Conservation (phyloP, 2,888 invertebrate genomes). For the Zygogramma bicolorata region DNA sequence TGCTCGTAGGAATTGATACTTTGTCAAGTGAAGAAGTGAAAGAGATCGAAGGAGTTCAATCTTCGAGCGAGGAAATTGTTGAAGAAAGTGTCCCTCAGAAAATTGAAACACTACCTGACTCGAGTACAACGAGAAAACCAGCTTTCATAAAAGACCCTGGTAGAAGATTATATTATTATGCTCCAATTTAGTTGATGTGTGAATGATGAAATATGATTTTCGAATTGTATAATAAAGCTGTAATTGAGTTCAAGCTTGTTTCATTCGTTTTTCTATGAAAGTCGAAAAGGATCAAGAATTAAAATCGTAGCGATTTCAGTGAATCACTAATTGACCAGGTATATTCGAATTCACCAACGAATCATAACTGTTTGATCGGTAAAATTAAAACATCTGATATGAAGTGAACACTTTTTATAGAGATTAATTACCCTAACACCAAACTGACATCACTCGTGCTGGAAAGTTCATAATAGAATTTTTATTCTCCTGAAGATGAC, state of each 20-base stretch:
- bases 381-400: too few relatives aligned
- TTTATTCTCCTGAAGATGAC: too few relatives aligned
- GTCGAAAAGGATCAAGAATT: too few relatives aligned
- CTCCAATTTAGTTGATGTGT: conserved; percentile 44
- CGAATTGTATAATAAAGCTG: conserved; percentile 24
- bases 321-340: too few relatives aligned
- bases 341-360: too few relatives aligned
- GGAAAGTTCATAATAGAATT: too few relatives aligned
- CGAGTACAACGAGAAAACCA: conserved; percentile 41
- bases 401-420: too few relatives aligned
- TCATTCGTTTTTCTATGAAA: neutral
- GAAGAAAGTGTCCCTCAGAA: neutral
- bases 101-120: neutral
- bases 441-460: too few relatives aligned
- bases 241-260: neutral
- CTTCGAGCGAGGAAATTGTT: conserved; percentile 17
- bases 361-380: too few relatives aligned
- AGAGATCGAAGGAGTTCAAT: conserved; percentile 33
- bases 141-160: conserved; percentile 63
- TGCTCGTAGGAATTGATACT: conserved; percentile 46
- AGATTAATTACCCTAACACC: too few relatives aligned
- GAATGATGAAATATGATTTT: conserved; percentile 33
- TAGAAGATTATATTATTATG: conserved; percentile 64
- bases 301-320: too few relatives aligned
- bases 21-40: conserved; percentile 33